phyloP scores from a whole-genome alignment of 2,797 vertebrate species.

The Remorina albescens region DNA sequence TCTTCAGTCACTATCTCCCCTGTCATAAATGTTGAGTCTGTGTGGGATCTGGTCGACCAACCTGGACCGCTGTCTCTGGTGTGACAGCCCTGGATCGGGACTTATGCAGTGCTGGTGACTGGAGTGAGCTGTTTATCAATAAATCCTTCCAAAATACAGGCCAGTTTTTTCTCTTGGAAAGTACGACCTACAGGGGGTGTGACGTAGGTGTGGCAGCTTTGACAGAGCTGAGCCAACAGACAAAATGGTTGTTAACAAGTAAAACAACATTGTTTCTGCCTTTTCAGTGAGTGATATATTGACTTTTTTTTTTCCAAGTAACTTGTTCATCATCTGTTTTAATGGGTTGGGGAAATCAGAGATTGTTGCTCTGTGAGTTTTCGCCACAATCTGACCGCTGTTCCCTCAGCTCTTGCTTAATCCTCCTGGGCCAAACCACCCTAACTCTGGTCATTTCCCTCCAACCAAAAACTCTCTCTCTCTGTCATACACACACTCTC shows the following conservation, averaged over 20 bases:
- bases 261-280: constrained; percentile 16
- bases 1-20: too few relatives aligned
- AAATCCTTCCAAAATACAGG: constrained; percentile 13
- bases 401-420: constrained; percentile 44
- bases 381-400: constrained; percentile 48
- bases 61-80: neutral
- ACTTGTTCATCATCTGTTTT: neutral
- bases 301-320: constrained; percentile 10
- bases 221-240: neutral
- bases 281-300: neutral
- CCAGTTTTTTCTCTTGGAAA: constrained; percentile 16
- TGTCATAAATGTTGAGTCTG: too few relatives aligned
- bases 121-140: constrained; percentile 21
- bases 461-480: constrained; percentile 51
- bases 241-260: constrained; percentile 6
- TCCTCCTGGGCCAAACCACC: constrained; percentile 55
- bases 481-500: constrained; percentile 10
- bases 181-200: constrained; percentile 11
- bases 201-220: constrained; percentile 17
- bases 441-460: constrained; percentile 52
- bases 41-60: neutral
- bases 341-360: constrained; percentile 18
- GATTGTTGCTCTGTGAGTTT: constrained; percentile 32
- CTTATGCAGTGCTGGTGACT: neutral
- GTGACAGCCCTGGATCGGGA: neutral